Percentiles rank a stretch among this genome's conserved stretches.
Conservation (phyloP, 2,113 vertebrate genomes). For the Saccopteryx leptura region DNA sequence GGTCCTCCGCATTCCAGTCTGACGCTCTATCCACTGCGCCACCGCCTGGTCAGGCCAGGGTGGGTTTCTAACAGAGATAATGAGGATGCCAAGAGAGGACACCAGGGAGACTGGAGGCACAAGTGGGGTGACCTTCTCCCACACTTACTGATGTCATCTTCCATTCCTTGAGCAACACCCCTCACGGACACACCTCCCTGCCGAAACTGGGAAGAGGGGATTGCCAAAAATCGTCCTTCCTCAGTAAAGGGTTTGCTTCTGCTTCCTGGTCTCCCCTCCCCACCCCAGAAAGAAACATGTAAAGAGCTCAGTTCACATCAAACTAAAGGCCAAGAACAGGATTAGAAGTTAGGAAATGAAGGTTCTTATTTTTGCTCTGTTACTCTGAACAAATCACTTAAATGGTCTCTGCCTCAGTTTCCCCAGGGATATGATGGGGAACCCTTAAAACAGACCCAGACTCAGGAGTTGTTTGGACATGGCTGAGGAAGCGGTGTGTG, state of each 20-base stretch:
- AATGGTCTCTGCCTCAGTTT: neutral
- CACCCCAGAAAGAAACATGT: too few relatives aligned
- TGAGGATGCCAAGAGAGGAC: neutral
- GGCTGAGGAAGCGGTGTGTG: neutral
- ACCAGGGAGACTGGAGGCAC: neutral
- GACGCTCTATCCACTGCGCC: too few relatives aligned
- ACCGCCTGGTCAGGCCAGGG: too few relatives aligned
- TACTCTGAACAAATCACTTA: neutral
- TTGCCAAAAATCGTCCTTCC: too few relatives aligned
- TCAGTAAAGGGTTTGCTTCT: too few relatives aligned
- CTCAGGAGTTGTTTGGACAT: fast-evolving
- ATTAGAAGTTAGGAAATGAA: neutral
- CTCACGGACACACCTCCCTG: neutral
- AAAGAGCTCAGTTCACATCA: neutral
- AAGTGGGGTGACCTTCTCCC: constrained; percentile 7
- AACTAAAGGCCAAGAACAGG: neutral
- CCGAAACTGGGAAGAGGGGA: neutral
- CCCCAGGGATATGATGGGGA: neutral
- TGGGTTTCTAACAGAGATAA: constrained; percentile 67
- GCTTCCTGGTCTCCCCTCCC: too few relatives aligned
- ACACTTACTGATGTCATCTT: neutral
- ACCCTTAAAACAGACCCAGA: neutral
- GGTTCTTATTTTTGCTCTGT: neutral
- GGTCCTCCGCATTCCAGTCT: too few relatives aligned
- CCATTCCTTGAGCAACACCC: neutral